phyloP scores from a whole-genome alignment of 2,888 invertebrate species.

The Sphaeridia pumilis region DNA sequence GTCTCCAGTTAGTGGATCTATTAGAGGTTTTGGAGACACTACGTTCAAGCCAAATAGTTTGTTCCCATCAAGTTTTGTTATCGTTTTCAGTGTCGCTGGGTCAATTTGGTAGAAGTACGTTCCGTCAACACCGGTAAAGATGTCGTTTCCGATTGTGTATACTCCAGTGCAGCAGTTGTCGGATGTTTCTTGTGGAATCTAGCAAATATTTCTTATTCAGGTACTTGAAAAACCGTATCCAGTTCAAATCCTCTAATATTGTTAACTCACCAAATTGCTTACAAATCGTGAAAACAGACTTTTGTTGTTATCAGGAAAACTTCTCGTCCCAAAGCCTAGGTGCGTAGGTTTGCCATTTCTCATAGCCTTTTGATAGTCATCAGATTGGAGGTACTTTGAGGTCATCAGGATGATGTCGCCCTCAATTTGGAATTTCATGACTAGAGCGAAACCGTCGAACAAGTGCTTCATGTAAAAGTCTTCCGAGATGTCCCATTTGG shows the following conservation, averaged over 20 bases:
- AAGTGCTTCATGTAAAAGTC: constrained; percentile 39
- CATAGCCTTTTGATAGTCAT: constrained; percentile 9
- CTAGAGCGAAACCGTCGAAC: constrained; percentile 44
- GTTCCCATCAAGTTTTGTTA: constrained; percentile 38
- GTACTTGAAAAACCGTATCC: background rate
- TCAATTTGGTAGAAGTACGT: constrained; percentile 41
- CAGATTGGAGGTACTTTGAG: background rate
- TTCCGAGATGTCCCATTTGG: constrained; percentile 42
- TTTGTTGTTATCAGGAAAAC: constrained; percentile 11
- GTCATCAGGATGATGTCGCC: background rate
- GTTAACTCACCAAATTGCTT: constrained; percentile 21
- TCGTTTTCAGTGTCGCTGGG: constrained; percentile 41
- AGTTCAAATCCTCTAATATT: background rate
- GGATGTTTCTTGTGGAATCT: constrained; percentile 37
- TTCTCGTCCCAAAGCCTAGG: constrained; percentile 10
- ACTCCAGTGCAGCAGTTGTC: constrained; percentile 45
- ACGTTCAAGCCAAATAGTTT: constrained; percentile 41
- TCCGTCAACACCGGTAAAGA: constrained; percentile 44
- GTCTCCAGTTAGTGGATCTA: constrained; percentile 39
- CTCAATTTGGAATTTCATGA: constrained; percentile 26
- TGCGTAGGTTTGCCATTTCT: constrained; percentile 7
- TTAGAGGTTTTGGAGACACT: constrained; percentile 42
- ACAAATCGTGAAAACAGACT: constrained; percentile 29
- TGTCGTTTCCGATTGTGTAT: constrained; percentile 40
- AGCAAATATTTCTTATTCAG: background rate